These are phyloP conservation scores for Theristus sp. DNA, from an alignment of 2,888 invertebrate genomes.

Conservation along the genomic window DNA sequence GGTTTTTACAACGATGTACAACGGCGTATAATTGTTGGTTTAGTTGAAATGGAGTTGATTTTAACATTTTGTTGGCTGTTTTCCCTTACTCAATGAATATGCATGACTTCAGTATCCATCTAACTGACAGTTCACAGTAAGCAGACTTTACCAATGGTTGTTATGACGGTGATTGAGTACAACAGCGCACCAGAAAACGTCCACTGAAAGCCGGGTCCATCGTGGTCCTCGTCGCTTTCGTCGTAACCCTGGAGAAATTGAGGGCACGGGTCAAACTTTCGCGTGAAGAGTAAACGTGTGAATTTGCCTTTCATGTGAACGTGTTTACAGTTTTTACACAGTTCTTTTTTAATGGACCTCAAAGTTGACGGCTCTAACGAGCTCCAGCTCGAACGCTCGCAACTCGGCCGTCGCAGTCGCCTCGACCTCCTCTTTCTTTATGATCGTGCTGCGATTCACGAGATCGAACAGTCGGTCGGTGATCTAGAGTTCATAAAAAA, in stretches of 20 bases:
- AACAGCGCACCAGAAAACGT: slow-evolving; percentile 33
- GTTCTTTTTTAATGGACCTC: slow-evolving; percentile 19
- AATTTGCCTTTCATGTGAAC: too few relatives aligned
- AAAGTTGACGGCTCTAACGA: slow-evolving; percentile 31
- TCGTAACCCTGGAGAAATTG: slow-evolving; percentile 28
- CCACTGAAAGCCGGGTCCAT: slow-evolving; percentile 26
- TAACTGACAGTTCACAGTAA: too few relatives aligned
- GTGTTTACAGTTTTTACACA: background rate
- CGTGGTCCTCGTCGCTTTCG: slow-evolving; percentile 21
- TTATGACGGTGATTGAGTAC: slow-evolving; percentile 35
- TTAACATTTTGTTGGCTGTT: too few relatives aligned
- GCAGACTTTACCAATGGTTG: slow-evolving; percentile 34
- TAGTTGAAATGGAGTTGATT: too few relatives aligned
- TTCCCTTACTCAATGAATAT: too few relatives aligned
- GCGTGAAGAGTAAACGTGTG: too few relatives aligned
- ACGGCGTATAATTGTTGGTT: background rate
- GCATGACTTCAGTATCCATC: too few relatives aligned
- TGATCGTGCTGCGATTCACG: slow-evolving; percentile 26
- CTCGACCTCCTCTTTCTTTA: slow-evolving; percentile 23
- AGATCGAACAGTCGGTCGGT: slow-evolving; percentile 26
- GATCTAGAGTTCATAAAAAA: slow-evolving; percentile 10
- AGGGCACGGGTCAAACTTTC: slow-evolving; percentile 5
- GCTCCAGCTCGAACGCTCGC: slow-evolving; percentile 29
- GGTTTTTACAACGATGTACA: background rate
- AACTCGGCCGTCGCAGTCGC: slow-evolving; percentile 26